Evolutionary conservation across 2,797 vertebrate species (phyloP), one percentile per base, ranked within the genome.

Genomic region (Arctocebus calabarensis): DNA sequence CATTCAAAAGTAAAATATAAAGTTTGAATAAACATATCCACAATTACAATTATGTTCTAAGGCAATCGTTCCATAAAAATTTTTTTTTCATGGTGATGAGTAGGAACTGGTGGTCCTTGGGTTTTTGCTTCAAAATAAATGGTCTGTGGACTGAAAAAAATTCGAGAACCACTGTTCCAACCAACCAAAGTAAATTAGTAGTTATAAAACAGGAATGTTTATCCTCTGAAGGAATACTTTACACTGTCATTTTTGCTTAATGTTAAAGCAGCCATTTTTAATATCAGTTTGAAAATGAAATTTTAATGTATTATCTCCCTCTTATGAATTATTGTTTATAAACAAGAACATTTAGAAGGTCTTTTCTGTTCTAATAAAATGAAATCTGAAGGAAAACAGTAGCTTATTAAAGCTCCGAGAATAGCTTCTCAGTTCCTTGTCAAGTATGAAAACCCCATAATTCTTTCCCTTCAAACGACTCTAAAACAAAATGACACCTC

Each of bases 251-350:
- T 95, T 97, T 96, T 94, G 40, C 95, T 96, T 96, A 96, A 97
- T 97, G 92, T 97, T 94, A 94, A 97, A 96, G 78, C 91, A 95
- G 75, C 70, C 32, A 0, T 95, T 96, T 95, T 97, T 91, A 97
- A 94, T 96, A 97, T 94, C 89, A 95, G 66, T 87, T 95, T 96
- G 90, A 97, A 97, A 96, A 96, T 96, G 84, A 96, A 97, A 94
- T 95, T 96, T 94, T 93, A 97, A 97, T 94, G 88, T 88, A 95
- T 96, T 96, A 97, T 96, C 88, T 97, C 96, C 78, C 96, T 97
- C 96, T 93, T 95, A 97, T 95, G 97, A 97, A 97, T 97, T 95
- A 95, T 57, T 95, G 88, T 98, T 97, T 96, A 96, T 95, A 95
- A 95, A 94, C 79, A 97, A 96, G 94, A 94, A 96, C 88, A 88